phyloP scores from a whole-genome alignment of 2,888 invertebrate species.

The Diachrysia chrysitis region DNA sequence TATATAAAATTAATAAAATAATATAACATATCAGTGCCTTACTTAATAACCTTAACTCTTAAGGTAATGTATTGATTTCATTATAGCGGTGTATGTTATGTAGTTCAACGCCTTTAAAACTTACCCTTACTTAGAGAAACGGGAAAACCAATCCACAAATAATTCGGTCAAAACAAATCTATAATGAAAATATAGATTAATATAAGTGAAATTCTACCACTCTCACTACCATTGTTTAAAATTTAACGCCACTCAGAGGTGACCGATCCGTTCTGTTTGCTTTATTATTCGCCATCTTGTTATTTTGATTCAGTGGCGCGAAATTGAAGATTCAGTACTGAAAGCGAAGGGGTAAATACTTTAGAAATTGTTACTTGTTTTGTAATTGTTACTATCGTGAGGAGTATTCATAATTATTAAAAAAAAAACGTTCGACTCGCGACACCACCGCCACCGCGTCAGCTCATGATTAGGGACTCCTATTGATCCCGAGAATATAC shows the following conservation, averaged over 20 bases:
- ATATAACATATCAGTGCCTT: too few species aligned
- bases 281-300: constrained; percentile 33
- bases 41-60: too few species aligned
- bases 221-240: constrained; percentile 60
- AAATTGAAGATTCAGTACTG: constrained; percentile 34
- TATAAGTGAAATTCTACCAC: constrained; percentile 55
- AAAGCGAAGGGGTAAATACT: constrained; percentile 11
- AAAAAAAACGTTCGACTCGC: too few species aligned
- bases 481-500: too few species aligned
- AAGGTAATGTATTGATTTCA: too few species aligned
- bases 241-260: constrained; percentile 55
- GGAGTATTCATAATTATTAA: too few species aligned
- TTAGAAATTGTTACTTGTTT: constrained; percentile 22
- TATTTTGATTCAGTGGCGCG: constrained; percentile 35
- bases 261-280: constrained; percentile 67
- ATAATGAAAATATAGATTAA: constrained; percentile 29
- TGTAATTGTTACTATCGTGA: neutral
- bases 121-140: neutral
- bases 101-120: too few species aligned
- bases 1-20: too few species aligned
- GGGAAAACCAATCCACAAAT: neutral
- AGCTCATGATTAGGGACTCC: too few species aligned
- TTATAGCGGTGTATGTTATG: too few species aligned
- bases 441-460: too few species aligned
- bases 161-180: constrained; percentile 19